Evolutionary conservation across 64 coral and sea anemone species (phyloP), one percentile per base, ranked within the genome.

Genomic region (Platygyra sinensis): DNA sequence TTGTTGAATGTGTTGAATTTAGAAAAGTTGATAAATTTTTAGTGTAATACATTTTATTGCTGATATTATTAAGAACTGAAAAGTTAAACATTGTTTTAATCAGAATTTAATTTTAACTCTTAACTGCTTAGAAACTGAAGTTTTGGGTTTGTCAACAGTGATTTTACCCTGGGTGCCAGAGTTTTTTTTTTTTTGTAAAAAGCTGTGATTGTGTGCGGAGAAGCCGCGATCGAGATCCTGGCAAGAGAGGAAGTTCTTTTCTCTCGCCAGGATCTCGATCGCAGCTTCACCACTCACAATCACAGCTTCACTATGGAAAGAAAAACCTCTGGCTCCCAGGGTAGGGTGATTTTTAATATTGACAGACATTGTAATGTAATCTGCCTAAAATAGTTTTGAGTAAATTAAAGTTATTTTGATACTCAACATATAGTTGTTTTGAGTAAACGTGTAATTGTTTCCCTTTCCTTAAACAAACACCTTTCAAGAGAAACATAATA

Each of bases 331-430:
- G 33, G 33, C 33, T 1, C 33, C 33, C 33, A 36, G 33, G 33
- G 33, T 36, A 29, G 12, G 13, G 24, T 77, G 18, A 42, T 77
- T 51, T 18, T 52, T 42, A n/a, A 52, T n/a, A 52, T 77, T 50
- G 10, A 51, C 17, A 52, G 15, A 77, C 75, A 52, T 22, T n/a
- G 11, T 77, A 17, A 77, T 24, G 51, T 77, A 77, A 57, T 57
- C 54, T 57, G 54, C 42, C 0, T 5, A 46, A 19, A 77, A 77
- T n/a, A 52, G 12, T 52, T 50, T 77, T 42, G n/a, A 30, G 29
- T 73, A 73, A 77, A 77, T 77, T 77, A 51, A 77, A 77, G 54
- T 57, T 16, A 57, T 57, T 46, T 57, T 57, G 10, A 12, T 57
- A 16, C 54, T 57, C 15, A 16, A 57, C 54, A 14, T 57, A 57